A percentile compares a stretch with the other conserved stretches of the same genome.
These are phyloP conservation scores for Phortica magna DNA, from an alignment of 2,888 invertebrate genomes.

Conservation along the genomic window DNA sequence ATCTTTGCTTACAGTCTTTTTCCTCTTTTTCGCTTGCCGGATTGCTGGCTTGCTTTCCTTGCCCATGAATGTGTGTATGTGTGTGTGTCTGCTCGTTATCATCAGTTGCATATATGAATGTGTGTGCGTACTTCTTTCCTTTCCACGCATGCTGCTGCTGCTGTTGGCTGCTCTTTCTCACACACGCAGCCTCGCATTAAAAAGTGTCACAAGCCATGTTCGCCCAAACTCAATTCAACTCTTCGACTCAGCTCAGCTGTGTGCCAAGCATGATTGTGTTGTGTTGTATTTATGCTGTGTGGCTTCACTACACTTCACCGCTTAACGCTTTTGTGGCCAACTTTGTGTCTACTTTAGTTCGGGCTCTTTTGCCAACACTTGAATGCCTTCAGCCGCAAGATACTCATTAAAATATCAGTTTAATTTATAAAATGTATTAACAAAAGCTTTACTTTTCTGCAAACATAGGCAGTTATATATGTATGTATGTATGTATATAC, in stretches of 20 bases:
- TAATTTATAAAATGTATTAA: slow-evolving; percentile 31
- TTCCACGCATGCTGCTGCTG: not conserved
- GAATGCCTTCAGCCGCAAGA: slow-evolving; percentile 44
- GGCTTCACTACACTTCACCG: slow-evolving; percentile 45
- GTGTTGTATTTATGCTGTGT: slow-evolving; percentile 27
- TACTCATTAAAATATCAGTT: slow-evolving; percentile 67
- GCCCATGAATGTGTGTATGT: not conserved
- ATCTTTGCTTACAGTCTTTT: slow-evolving; percentile 17
- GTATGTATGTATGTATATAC: too few relatives aligned
- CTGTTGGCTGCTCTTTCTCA: slow-evolving; percentile 12
- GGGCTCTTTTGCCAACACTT: not conserved
- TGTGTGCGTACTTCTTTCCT: not conserved
- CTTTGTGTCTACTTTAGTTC: slow-evolving; percentile 29
- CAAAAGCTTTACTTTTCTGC: slow-evolving; percentile 17
- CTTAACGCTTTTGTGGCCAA: slow-evolving; percentile 46
- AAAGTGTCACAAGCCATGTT: slow-evolving; percentile 26
- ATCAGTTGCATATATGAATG: not conserved
- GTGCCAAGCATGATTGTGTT: not conserved
- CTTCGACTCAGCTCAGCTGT: not conserved
- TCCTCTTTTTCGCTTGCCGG: not conserved
- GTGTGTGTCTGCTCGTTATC: slow-evolving; percentile 7
- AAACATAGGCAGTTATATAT: not conserved
- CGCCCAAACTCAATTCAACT: slow-evolving; percentile 25
- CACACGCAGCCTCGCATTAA: slow-evolving; percentile 1
- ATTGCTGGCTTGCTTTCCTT: not conserved